Evolutionary conservation across 2,113 vertebrate species (phyloP).

Genomic region (Neomonachus schauinslandi): DNA sequence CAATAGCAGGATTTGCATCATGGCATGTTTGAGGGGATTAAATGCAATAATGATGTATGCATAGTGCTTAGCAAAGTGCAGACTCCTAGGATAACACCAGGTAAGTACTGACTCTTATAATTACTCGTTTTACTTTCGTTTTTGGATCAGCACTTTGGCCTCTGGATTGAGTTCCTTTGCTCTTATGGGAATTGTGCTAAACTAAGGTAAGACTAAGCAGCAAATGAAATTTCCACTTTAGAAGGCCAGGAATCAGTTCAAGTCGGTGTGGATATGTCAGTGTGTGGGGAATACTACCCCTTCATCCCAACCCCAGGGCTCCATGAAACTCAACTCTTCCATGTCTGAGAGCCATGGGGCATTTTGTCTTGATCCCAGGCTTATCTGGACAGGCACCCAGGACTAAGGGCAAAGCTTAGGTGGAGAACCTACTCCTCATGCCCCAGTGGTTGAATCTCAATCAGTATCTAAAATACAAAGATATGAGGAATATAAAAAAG

Average conservation of each 20-base stretch:
- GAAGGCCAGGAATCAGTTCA: background rate
- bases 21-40: background rate
- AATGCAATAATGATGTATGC: background rate
- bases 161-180: background rate
- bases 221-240: background rate
- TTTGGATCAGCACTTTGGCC: background rate
- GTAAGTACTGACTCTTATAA: background rate
- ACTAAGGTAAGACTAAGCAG: background rate
- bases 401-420: background rate
- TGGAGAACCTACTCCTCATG: background rate
- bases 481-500: background rate
- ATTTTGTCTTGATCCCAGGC: background rate
- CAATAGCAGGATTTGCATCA: background rate
- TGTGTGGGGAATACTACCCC: background rate
- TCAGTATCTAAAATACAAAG: background rate
- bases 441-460: background rate
- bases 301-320: background rate
- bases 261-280: background rate
- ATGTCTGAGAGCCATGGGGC: background rate
- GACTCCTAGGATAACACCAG: background rate
- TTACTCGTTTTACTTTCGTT: background rate
- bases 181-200: constrained; percentile 14
- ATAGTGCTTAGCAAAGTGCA: background rate
- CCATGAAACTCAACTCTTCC: background rate
- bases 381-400: background rate